Evolutionary conservation across 2,113 vertebrate species (phyloP).

Genomic region (Bujurquina vittata): DNA sequence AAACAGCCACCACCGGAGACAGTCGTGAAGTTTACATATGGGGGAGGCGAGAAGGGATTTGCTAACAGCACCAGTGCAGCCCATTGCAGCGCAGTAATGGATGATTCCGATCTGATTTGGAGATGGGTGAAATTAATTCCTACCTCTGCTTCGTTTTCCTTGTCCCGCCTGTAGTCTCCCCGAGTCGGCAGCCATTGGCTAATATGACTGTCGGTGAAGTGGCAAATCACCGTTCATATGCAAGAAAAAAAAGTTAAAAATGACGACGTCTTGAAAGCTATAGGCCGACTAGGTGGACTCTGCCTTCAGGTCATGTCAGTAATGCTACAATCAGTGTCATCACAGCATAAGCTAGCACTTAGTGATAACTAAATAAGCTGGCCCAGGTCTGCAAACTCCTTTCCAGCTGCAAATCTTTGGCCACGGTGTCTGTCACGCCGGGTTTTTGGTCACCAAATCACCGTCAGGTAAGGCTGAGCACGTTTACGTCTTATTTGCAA

Average conservation of each 20-base stretch:
- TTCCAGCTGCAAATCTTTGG: conserved; percentile 64
- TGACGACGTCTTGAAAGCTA: conserved; percentile 76
- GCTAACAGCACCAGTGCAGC: conserved; percentile 78
- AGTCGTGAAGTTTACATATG: conserved; percentile 79
- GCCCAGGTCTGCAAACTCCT: conserved; percentile 75
- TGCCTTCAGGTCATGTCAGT: conserved; percentile 70
- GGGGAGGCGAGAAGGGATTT: conserved; percentile 63
- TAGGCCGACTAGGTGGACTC: conserved; percentile 61
- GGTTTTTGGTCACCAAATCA: conserved; percentile 78
- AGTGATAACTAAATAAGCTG: conserved; percentile 16
- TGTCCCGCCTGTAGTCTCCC: conserved; percentile 86
- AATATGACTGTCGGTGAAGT: conserved; percentile 83
- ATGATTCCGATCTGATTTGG: conserved; percentile 79
- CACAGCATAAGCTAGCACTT: conserved; percentile 36
- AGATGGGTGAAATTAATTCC: conserved; percentile 80
- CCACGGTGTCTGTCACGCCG: conserved; percentile 78
- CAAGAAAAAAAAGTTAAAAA: conserved; percentile 80
- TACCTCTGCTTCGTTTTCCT: conserved; percentile 87
- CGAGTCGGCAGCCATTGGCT: conserved; percentile 86
- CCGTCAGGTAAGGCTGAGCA: conserved; percentile 41
- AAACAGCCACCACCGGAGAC: conserved; percentile 79
- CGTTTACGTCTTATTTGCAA: conserved; percentile 11
- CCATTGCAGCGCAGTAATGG: conserved; percentile 78
- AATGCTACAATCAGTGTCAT: conserved; percentile 32
- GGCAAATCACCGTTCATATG: conserved; percentile 83